Conservation (phyloP, 2,797 vertebrate genomes). For the Hyperoplus immaculatus region DNA sequence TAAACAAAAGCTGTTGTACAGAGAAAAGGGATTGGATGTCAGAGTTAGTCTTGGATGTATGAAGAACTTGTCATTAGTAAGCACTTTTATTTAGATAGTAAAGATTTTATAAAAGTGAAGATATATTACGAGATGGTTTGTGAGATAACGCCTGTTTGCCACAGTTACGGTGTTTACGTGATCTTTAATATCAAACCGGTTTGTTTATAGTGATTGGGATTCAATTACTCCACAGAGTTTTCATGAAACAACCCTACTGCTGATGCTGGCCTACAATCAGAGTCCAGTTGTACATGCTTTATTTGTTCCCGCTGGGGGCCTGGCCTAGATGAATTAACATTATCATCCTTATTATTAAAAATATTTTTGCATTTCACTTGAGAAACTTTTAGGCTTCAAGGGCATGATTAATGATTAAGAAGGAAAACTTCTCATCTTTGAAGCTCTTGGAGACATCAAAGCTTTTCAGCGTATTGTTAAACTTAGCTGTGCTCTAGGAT, state of each 20-base stretch:
- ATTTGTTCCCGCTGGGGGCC: constrained; percentile 53
- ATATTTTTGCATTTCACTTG: constrained; percentile 51
- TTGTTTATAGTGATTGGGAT: constrained; percentile 50
- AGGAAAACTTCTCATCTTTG: constrained; percentile 70
- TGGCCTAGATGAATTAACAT: constrained; percentile 66
- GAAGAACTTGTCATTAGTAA: constrained; percentile 22
- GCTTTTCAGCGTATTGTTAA: constrained; percentile 69
- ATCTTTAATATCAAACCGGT: constrained; percentile 40
- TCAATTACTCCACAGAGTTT: constrained; percentile 45
- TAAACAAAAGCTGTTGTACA: constrained; percentile 54
- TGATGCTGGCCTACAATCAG: constrained; percentile 53
- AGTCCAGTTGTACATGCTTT: constrained; percentile 41
- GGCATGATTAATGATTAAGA: constrained; percentile 80
- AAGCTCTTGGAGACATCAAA: constrained; percentile 75
- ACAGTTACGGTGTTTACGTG: constrained; percentile 42
- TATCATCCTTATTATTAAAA: constrained; percentile 65
- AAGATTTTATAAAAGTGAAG: constrained; percentile 16
- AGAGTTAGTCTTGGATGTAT: constrained; percentile 35
- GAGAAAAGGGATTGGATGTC: constrained; percentile 40
- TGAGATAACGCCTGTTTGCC: constrained; percentile 40
- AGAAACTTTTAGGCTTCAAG: constrained; percentile 72
- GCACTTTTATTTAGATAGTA: constrained; percentile 45
- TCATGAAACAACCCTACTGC: constrained; percentile 39
- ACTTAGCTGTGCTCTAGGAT: constrained; percentile 61
- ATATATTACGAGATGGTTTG: constrained; percentile 18